A percentile compares a stretch with the other conserved stretches of the same genome.
phyloP scores from a whole-genome alignment of 2,888 invertebrate species.

The Hirtodrosophila histrioides region DNA sequence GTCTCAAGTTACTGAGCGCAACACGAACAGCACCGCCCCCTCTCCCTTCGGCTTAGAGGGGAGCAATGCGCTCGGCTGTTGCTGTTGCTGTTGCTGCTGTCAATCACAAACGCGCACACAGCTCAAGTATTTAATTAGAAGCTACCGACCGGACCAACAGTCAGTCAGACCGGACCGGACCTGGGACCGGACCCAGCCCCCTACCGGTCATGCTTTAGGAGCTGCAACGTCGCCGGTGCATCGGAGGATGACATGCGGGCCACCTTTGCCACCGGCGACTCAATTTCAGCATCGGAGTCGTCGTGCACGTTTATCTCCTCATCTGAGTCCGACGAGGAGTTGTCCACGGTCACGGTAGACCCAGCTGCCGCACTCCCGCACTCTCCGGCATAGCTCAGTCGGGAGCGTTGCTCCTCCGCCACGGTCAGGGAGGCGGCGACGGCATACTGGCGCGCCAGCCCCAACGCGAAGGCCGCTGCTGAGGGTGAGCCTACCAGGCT shows the following conservation, averaged over 20 bases:
- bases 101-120: slow-evolving; percentile 82
- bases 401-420: slow-evolving; percentile 80
- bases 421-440: slow-evolving; percentile 82
- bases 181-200: background rate
- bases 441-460: slow-evolving; percentile 82
- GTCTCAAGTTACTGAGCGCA: slow-evolving; percentile 62
- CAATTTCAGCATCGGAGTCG: slow-evolving; percentile 85
- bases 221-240: slow-evolving; percentile 77
- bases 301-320: slow-evolving; percentile 94
- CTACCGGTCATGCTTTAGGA: slow-evolving; percentile 84
- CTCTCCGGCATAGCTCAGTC: slow-evolving; percentile 55
- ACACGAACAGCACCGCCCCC: slow-evolving; percentile 55
- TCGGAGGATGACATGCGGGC: slow-evolving; percentile 73
- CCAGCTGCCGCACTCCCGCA: slow-evolving; percentile 36
- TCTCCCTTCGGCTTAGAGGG: slow-evolving; percentile 1
- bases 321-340: slow-evolving; percentile 82
- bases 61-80: slow-evolving; percentile 18
- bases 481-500: slow-evolving; percentile 88
- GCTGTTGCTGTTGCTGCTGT: slow-evolving; percentile 70
- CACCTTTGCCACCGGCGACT: slow-evolving; percentile 70
- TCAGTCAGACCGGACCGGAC: slow-evolving; percentile 16
- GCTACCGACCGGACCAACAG: slow-evolving; percentile 24
- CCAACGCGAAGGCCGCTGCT: slow-evolving; percentile 86
- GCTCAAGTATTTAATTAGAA: slow-evolving; percentile 78
- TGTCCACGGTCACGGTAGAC: slow-evolving; percentile 79